Percentiles rank a stretch among this genome's conserved stretches.
Evolutionary conservation across 2,797 vertebrate species (phyloP).

Genomic region (Toxotes lorentzi): DNA sequence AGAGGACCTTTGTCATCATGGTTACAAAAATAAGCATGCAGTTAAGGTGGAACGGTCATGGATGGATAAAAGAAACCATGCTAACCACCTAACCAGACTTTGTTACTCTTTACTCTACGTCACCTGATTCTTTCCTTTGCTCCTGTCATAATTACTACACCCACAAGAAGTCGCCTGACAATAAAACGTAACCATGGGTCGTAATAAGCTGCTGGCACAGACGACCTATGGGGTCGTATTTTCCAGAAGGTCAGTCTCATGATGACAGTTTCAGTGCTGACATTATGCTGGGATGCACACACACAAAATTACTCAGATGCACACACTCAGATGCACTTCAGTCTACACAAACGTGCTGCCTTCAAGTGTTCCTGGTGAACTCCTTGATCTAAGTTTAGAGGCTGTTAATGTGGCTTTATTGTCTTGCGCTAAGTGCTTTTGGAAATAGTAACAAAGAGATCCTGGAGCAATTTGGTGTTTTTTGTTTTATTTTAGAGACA

Average conservation of each 20-base stretch:
- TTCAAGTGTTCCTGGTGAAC: constrained; percentile 35
- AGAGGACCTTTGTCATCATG: not conserved
- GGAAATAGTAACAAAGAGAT: constrained; percentile 44
- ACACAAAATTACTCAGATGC: not conserved
- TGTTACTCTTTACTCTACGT: too few species aligned
- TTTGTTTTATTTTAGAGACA: constrained; percentile 30
- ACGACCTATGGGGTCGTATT: too few species aligned
- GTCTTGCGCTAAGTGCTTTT: constrained; percentile 43
- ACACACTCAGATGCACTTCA: constrained; percentile 14
- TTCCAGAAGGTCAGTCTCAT: too few species aligned
- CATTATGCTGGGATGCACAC: constrained; percentile 10
- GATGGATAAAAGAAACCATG: not conserved
- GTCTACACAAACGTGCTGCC: constrained; percentile 6
- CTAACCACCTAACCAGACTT: not conserved
- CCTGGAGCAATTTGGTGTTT: constrained; percentile 26
- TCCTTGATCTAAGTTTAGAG: constrained; percentile 34
- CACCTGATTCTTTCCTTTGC: too few species aligned
- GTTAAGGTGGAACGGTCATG: not conserved
- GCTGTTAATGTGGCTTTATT: constrained; percentile 53
- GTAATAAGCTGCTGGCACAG: not conserved
- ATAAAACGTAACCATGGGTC: not conserved
- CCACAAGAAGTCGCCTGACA: not conserved
- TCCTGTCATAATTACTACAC: too few species aligned
- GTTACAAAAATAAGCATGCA: not conserved
- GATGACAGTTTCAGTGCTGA: constrained; percentile 18